Evolutionary conservation across 1,140 invertebrate genomes (phyloP).

Genomic region (Episyrphus balteatus): DNA sequence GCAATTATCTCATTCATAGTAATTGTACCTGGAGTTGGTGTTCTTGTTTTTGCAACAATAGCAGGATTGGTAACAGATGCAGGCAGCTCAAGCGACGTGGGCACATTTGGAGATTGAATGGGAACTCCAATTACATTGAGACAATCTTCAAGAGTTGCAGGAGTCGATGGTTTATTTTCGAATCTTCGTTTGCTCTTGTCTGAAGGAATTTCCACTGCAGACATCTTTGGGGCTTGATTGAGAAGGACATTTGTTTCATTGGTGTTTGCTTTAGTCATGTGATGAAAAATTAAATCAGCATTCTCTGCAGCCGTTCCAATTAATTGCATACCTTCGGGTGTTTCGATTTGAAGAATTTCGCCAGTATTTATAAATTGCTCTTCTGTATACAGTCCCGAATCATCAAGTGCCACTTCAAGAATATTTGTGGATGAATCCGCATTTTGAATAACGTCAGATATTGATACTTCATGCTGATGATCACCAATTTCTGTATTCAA

Average conservation of each 20-base stretch:
- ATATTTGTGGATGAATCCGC: constrained; percentile 42
- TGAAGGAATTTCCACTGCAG: constrained; percentile 58
- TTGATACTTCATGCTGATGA: neutral
- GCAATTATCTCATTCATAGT: too few relatives aligned
- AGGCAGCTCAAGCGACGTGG: constrained; percentile 52
- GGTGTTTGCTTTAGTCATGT: constrained; percentile 15
- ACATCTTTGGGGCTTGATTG: constrained; percentile 66
- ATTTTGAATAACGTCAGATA: neutral
- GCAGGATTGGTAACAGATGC: constrained; percentile 56
- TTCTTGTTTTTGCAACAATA: constrained; percentile 41
- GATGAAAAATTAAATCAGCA: neutral
- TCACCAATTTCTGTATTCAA: neutral
- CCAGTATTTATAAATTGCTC: constrained; percentile 10
- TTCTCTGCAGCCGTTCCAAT: constrained; percentile 2
- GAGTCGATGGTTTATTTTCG: neutral
- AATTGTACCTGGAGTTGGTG: too few relatives aligned
- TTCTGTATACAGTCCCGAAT: constrained; percentile 10
- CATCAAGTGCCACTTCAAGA: constrained; percentile 55
- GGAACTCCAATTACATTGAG: constrained; percentile 45
- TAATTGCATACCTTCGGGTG: constrained; percentile 9
- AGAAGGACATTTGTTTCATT: constrained; percentile 58
- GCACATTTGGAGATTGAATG: constrained; percentile 39
- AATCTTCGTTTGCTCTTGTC: neutral
- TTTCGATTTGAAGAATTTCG: constrained; percentile 25
- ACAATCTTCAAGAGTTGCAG: constrained; percentile 41